Evolutionary conservation across 2,797 vertebrate genomes (phyloP).

Genomic region (Amphiprion clarkii): DNA sequence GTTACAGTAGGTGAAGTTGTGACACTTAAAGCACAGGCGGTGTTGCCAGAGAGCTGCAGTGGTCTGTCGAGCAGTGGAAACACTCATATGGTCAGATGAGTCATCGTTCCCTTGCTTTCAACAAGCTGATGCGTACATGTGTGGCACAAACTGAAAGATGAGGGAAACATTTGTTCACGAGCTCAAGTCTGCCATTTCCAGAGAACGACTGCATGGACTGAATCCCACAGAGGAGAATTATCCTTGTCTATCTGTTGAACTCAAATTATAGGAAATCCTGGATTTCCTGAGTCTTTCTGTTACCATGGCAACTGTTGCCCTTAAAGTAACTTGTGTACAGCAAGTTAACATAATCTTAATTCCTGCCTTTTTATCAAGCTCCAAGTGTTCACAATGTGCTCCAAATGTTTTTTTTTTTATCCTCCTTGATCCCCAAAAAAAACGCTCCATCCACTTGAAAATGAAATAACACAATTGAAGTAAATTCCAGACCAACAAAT

Average conservation of each 20-base stretch:
- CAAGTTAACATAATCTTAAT: neutral
- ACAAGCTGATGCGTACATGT: constrained; percentile 32
- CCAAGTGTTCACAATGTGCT: neutral
- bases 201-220: neutral
- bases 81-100: constrained; percentile 58
- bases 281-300: constrained; percentile 9
- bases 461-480: no score
- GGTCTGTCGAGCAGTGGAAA: constrained; percentile 42
- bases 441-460: no score
- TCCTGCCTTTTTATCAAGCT: neutral
- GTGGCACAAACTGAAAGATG: constrained; percentile 27
- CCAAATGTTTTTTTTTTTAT: no score
- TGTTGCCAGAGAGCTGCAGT: constrained; percentile 31
- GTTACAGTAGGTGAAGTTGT: constrained; percentile 18
- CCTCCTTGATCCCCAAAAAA: no score
- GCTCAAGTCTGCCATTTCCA: neutral
- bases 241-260: neutral
- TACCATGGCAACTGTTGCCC: neutral
- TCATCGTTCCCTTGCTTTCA: constrained; percentile 47
- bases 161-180: constrained; percentile 10
- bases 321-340: neutral
- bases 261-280: neutral
- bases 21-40: constrained; percentile 14
- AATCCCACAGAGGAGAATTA: constrained; percentile 5
- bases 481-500: no score